Evolutionary conservation across 2,888 invertebrate genomes (phyloP).

Genomic region (Drosophila bunnanda): DNA sequence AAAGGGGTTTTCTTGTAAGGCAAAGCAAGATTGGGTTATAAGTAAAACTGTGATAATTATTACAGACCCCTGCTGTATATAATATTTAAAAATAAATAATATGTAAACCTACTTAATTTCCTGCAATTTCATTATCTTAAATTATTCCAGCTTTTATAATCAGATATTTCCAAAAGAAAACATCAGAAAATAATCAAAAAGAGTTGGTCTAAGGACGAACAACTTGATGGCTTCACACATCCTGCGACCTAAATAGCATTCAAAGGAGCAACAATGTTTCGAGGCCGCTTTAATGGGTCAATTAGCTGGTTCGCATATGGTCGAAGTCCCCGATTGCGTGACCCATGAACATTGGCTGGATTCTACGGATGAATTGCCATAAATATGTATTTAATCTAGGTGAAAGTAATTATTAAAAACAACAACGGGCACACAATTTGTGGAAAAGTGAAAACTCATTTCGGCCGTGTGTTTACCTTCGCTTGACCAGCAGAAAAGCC

Average conservation of each 20-base stretch:
- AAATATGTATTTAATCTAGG: constrained; percentile 36
- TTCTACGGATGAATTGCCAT: constrained; percentile 15
- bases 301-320: constrained; percentile 25
- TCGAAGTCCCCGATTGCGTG: constrained; percentile 28
- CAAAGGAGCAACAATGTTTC: constrained; percentile 26
- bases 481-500: constrained; percentile 35
- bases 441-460: constrained; percentile 39
- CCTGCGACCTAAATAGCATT: constrained; percentile 34
- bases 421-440: neutral
- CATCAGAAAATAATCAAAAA: constrained; percentile 1
- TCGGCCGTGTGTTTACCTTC: constrained; percentile 39
- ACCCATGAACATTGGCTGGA: constrained; percentile 31
- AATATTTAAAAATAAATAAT: too few species aligned
- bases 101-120: too few species aligned
- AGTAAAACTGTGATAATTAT: neutral
- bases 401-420: constrained; percentile 23
- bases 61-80: too few species aligned
- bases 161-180: neutral
- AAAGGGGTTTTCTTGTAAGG: neutral
- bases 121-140: neutral
- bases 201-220: neutral
- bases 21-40: neutral
- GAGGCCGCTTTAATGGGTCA: constrained; percentile 40
- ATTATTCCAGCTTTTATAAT: neutral
- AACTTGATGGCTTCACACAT: constrained; percentile 39